Evolutionary conservation across 2,797 vertebrate genomes (phyloP).

Genomic region (Pipistrellus pygmaeus): DNA sequence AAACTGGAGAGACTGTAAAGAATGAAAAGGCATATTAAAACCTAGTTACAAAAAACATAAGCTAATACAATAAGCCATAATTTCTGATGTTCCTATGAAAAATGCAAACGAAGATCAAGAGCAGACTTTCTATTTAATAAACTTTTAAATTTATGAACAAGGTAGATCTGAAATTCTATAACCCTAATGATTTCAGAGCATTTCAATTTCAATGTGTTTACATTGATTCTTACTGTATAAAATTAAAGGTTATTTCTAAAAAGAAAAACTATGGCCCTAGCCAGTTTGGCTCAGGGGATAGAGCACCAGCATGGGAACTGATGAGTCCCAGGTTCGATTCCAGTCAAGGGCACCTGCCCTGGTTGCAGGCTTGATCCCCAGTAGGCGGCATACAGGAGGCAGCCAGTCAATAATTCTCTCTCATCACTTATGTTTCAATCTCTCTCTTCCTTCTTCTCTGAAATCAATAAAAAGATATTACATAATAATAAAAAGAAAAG

Average conservation of each 20-base stretch:
- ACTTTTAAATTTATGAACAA: conserved; percentile 48
- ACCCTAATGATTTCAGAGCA: conserved; percentile 14
- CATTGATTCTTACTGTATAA: conserved; percentile 11
- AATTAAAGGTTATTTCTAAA: conserved; percentile 57
- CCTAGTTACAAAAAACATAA: conserved; percentile 10
- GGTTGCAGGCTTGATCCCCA: too few relatives aligned
- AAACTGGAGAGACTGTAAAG: conserved; percentile 94
- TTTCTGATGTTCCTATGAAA: conserved; percentile 50
- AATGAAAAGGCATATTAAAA: conserved; percentile 84
- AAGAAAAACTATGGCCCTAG: neutral
- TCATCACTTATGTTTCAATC: too few relatives aligned
- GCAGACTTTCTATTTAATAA: neutral
- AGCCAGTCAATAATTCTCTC: too few relatives aligned
- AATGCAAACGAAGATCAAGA: conserved; percentile 25
- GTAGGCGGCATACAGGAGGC: too few relatives aligned
- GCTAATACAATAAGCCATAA: conserved; percentile 54
- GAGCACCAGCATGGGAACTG: too few relatives aligned
- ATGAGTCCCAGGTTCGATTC: too few relatives aligned
- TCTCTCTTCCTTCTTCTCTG: too few relatives aligned
- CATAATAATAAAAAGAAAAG: too few relatives aligned
- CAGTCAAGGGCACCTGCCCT: too few relatives aligned
- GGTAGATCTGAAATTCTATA: conserved; percentile 49
- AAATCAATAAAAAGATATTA: too few relatives aligned
- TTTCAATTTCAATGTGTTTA: conserved; percentile 61
- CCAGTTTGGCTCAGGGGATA: too few relatives aligned